Evolutionary conservation across 2,888 invertebrate genomes (phyloP), one percentile per base, ranked within the genome.

Genomic region (Hermaeophaga mercurialis): DNA sequence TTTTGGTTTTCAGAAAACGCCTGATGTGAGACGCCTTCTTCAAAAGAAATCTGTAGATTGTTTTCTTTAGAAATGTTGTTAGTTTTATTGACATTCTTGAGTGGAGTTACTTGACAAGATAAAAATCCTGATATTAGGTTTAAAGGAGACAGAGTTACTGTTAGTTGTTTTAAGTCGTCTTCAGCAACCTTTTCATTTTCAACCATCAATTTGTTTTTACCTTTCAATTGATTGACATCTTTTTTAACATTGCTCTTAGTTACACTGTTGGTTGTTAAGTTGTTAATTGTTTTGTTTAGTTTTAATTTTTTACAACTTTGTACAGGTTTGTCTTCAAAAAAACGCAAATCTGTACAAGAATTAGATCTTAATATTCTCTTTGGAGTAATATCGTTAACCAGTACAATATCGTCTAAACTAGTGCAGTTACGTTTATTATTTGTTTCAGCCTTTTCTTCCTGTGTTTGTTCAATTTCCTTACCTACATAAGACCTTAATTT

Each of bases 361-460:
- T 24, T 45, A 4, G 55, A 49, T 6, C 55, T 49, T 11, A 55
- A 36, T 26, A 28, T 36, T 38, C 49, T 48, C 19, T 17, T 49
- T 1, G 55, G 11, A 31, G 12, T 12, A 31, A 31, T 4, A 31
- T 31, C 31, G 12, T 26, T 26, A 2, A 11, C n/a, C 12, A 3
- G 4, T 4, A 9, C 12, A 4, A 4, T n/a, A 12, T 26, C 9
- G 4, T 31, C 12, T 11, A 31, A 31, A 28, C n/a, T n/a, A 28
- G 2, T 28, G 2, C 9, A 28, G n/a, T n/a, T 28, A 28, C 9
- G 2, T 9, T 45, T 6, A 39, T 18, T 22, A 12, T 53, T 38
- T 28, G n/a, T 28, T 28, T 28, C 8, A 28, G 3, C 3, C 2
- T 28, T 28, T 7, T 28, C n/a, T 28, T 9, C n/a, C n/a, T 4